phyloP scores from a whole-genome alignment of 2,113 vertebrate species.

The Aythya baeri region DNA sequence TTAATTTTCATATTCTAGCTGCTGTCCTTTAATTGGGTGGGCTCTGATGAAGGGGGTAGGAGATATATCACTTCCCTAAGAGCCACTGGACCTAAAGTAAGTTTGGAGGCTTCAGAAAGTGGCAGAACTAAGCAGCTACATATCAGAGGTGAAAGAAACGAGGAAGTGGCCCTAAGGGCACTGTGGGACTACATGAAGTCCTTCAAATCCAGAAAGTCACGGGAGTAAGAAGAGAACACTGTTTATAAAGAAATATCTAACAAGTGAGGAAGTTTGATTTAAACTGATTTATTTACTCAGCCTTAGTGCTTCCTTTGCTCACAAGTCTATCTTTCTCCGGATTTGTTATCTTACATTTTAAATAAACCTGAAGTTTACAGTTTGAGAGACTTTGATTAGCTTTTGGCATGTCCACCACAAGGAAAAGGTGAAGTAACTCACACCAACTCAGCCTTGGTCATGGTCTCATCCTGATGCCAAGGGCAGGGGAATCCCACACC shows the following conservation, averaged over 20 bases:
- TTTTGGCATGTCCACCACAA: not conserved
- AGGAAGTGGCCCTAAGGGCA: not conserved
- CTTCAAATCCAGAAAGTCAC: not conserved
- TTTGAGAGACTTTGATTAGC: not conserved
- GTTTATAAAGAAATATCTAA: not conserved
- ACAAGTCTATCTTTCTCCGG: not conserved
- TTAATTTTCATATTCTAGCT: not conserved
- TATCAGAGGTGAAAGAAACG: not conserved
- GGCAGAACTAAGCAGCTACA: not conserved
- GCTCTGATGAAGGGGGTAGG: not conserved
- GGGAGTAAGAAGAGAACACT: not conserved
- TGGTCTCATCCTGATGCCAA: not conserved
- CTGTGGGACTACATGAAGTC: not conserved
- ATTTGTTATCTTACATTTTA: not conserved
- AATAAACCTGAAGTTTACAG: not conserved
- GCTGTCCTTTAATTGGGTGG: not conserved
- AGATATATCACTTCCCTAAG: not conserved
- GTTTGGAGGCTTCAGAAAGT: not conserved
- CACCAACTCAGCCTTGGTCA: not conserved
- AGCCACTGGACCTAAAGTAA: not conserved
- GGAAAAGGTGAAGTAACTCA: not conserved
- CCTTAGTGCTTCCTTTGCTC: not conserved
- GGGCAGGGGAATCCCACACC: not conserved
- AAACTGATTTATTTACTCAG: not conserved
- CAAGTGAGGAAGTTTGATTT: not conserved